These are phyloP conservation scores for Ectemnius cavifrons DNA, from an alignment of 2,888 invertebrate genomes.

Conservation along the genomic window DNA sequence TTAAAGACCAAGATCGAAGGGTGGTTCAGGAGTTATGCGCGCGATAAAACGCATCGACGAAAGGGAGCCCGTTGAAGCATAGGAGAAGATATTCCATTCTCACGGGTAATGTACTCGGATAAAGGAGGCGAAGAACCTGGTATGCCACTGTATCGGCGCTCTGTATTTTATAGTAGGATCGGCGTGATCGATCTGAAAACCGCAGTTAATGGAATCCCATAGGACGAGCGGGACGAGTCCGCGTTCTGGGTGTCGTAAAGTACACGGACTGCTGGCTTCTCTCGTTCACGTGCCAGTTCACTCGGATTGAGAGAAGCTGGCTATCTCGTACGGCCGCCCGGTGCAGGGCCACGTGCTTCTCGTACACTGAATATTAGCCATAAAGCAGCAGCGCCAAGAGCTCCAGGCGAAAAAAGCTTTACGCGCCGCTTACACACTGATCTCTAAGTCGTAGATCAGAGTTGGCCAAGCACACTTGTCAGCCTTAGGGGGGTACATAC, in stretches of 20 bases:
- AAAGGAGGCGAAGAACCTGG: no score
- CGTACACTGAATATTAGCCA: conserved; percentile 48
- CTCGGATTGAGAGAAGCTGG: conserved; percentile 12
- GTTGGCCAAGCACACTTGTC: neutral
- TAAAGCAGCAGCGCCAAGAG: conserved; percentile 29
- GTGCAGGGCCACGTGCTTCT: conserved; percentile 17
- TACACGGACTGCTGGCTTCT: conserved; percentile 21
- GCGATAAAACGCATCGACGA: no score
- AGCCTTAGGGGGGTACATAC: conserved; percentile 11
- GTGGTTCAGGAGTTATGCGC: no score
- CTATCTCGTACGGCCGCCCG: conserved; percentile 13
- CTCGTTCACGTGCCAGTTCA: conserved; percentile 27
- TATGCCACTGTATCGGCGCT: no score
- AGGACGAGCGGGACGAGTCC: conserved; percentile 31
- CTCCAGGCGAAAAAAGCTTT: conserved; percentile 32
- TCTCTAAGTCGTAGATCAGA: conserved; percentile 11
- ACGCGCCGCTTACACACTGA: conserved; percentile 33
- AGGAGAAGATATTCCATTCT: no score
- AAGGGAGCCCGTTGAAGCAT: no score
- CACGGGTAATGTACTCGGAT: no score
- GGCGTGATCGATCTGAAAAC: neutral
- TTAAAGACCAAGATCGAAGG: no score
- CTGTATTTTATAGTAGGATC: no score
- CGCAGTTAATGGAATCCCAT: neutral
- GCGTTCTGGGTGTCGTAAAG: conserved; percentile 32